Percentiles rank a stretch among this genome's conserved stretches.
Evolutionary conservation across 2,888 invertebrate species (phyloP).

Genomic region (Drosophila antonietae): DNA sequence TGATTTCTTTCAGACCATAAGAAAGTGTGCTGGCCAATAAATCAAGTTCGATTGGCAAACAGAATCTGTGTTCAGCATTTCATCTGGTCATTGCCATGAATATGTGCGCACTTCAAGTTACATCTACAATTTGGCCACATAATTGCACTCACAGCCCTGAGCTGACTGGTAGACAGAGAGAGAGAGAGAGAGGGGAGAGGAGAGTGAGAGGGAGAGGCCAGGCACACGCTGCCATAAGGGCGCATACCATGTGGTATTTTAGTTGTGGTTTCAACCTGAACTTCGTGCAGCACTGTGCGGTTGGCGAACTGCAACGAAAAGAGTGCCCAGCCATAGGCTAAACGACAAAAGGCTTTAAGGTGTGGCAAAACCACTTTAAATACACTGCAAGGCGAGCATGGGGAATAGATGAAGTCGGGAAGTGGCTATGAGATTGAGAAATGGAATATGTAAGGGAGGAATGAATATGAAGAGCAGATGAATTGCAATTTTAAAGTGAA

Average conservation of each 20-base stretch:
- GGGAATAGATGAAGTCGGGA: too few relatives aligned
- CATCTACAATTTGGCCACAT: conserved; percentile 34
- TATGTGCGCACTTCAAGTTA: conserved; percentile 20
- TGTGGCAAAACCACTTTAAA: conserved; percentile 38
- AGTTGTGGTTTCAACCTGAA: conserved; percentile 16
- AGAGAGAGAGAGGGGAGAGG: neutral
- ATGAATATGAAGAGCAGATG: neutral
- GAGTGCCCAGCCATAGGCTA: conserved; percentile 8
- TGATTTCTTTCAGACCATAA: conserved; percentile 26
- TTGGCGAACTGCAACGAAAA: conserved; percentile 7
- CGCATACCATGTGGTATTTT: conserved; percentile 13
- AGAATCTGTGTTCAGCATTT: conserved; percentile 23
- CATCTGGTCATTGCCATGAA: conserved; percentile 21
- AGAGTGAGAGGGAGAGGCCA: neutral
- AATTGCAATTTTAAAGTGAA: too few relatives aligned
- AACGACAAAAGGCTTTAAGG: conserved; percentile 45
- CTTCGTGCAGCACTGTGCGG: conserved; percentile 1
- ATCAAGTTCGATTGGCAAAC: conserved; percentile 41
- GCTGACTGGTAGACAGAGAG: neutral
- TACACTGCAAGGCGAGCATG: neutral
- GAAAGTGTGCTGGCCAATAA: conserved; percentile 31
- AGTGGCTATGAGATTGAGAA: neutral
- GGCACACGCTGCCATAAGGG: neutral
- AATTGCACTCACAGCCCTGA: conserved; percentile 18
- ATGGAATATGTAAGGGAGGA: neutral